Conservation (phyloP, 2,113 vertebrate species). For the Callithrix jacchus region DNA sequence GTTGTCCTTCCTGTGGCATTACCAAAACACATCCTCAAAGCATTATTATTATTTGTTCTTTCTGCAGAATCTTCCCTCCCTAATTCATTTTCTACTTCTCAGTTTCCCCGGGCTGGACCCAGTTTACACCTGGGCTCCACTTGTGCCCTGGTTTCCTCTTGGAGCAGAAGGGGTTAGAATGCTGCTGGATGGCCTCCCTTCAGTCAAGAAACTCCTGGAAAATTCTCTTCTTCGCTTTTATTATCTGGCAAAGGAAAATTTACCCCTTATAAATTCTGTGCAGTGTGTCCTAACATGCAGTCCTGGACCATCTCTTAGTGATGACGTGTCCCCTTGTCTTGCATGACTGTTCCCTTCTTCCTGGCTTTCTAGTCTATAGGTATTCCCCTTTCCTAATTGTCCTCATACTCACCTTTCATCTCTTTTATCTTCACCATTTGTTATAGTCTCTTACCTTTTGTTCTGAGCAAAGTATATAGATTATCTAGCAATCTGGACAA, state of each 20-base stretch:
- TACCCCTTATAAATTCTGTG: neutral
- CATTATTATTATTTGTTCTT: neutral
- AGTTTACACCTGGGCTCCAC: too few relatives aligned
- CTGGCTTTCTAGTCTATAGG: neutral
- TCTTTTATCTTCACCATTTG: neutral
- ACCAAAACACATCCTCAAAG: too few relatives aligned
- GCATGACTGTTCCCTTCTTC: neutral
- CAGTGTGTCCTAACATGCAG: fast-evolving
- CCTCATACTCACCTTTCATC: neutral
- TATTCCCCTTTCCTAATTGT: neutral
- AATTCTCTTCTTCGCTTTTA: neutral
- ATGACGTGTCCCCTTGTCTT: neutral
- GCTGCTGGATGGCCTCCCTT: neutral
- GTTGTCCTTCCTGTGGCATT: neutral
- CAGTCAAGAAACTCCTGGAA: neutral
- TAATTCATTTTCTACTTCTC: too few relatives aligned
- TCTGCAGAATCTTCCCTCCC: neutral
- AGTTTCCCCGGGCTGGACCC: neutral
- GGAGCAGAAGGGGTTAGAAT: neutral
- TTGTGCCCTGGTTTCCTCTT: neutral
- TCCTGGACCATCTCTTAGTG: neutral
- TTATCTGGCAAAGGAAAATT: neutral
- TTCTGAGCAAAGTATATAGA: neutral
- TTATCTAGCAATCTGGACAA: neutral
- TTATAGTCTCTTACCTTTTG: neutral